Conservation (phyloP, 2,113 vertebrate species). For the Barnardius zonarius region DNA sequence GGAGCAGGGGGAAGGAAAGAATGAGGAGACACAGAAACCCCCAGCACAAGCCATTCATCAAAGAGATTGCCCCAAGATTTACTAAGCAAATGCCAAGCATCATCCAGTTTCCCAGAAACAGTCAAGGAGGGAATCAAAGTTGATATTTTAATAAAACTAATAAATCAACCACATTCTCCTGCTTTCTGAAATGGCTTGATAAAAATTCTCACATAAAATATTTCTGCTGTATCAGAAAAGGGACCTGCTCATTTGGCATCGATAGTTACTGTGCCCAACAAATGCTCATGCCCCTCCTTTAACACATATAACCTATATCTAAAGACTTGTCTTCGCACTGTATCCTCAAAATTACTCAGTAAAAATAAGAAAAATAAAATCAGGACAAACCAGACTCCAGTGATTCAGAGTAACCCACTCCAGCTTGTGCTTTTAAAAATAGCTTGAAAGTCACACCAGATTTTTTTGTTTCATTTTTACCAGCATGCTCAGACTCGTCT, state of each 20-base stretch:
- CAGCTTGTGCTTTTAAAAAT: constrained; percentile 31
- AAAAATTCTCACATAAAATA: not conserved
- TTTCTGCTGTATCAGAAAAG: not conserved
- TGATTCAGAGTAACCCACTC: constrained; percentile 20
- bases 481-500: constrained; percentile 14
- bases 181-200: not conserved
- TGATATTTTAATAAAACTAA: not conserved
- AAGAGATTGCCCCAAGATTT: not conserved
- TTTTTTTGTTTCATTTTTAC: constrained; percentile 28
- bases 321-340: not conserved
- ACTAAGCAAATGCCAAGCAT: not conserved
- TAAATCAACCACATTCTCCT: not conserved
- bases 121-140: not conserved
- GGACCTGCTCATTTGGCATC: not conserved
- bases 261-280: not conserved
- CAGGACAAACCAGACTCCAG: not conserved
- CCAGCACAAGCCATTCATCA: not conserved
- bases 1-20: not conserved
- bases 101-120: not conserved
- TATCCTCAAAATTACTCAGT: not conserved
- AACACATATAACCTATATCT: not conserved
- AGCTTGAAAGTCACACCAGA: not conserved
- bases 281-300: not conserved
- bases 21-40: not conserved
- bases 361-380: not conserved